Percentiles rank a stretch among this genome's conserved stretches.
These are phyloP conservation scores for Aleiodes alternator DNA, from an alignment of 2,888 invertebrate species.

Conservation along the genomic window DNA sequence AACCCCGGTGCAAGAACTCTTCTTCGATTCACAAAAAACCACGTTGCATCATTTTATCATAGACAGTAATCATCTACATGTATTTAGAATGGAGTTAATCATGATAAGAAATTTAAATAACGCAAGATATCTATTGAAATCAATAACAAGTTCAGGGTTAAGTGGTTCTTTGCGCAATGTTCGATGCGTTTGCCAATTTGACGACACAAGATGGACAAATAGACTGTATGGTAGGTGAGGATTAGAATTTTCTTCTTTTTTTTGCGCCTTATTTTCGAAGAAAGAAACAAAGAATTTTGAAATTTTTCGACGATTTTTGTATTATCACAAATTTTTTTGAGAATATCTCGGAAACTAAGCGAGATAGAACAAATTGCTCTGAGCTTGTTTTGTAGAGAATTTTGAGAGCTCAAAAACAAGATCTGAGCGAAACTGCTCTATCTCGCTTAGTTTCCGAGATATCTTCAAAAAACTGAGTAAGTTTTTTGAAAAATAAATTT, in stretches of 20 bases:
- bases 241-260: not conserved
- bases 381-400: no score
- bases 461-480: no score
- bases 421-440: no score
- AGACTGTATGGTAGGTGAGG: constrained; percentile 48
- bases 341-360: not conserved
- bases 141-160: constrained; percentile 45
- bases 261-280: not conserved
- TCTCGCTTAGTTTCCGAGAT: no score
- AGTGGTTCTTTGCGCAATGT: constrained; percentile 48
- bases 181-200: constrained; percentile 54
- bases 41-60: constrained; percentile 3
- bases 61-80: not conserved
- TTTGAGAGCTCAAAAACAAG: no score
- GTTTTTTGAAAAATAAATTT: no score
- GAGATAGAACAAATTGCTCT: no score
- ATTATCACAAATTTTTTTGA: no score
- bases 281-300: not conserved
- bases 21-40: not conserved
- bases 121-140: constrained; percentile 51
- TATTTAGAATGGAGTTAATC: constrained; percentile 59
- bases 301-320: no score
- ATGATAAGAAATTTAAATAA: constrained; percentile 57
- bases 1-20: not conserved
- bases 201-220: constrained; percentile 52